phyloP scores from a whole-genome alignment of 2,888 invertebrate species.

The Aspidiotus destructor region DNA sequence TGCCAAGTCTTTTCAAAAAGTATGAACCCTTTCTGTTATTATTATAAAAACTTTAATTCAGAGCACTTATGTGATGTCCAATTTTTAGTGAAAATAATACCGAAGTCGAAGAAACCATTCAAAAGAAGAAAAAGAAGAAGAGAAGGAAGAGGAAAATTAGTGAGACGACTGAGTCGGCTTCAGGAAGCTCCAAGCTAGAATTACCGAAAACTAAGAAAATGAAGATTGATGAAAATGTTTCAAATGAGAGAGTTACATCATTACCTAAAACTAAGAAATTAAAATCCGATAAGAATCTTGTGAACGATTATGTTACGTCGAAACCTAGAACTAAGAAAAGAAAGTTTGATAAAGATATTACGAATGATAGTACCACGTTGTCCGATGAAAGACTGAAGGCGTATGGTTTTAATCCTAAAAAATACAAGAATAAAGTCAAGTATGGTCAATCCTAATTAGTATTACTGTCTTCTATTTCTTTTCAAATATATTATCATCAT shows the following conservation, averaged over 20 bases:
- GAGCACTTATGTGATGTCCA: not conserved
- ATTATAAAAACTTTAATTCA: constrained; percentile 33
- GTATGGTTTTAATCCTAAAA: constrained; percentile 85
- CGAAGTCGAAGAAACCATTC: constrained; percentile 36
- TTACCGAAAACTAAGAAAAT: too few species aligned
- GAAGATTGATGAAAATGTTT: too few species aligned
- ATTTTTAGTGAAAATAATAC: constrained; percentile 13
- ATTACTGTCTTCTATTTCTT: too few species aligned
- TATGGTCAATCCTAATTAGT: constrained; percentile 43
- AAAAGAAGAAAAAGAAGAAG: constrained; percentile 39
- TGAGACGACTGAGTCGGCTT: too few species aligned
- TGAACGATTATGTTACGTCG: too few species aligned
- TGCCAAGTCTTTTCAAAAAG: constrained; percentile 62
- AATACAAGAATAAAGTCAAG: constrained; percentile 67
- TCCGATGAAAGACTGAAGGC: constrained; percentile 77
- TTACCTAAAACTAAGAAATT: too few species aligned
- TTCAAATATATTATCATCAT: not conserved
- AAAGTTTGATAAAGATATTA: too few species aligned
- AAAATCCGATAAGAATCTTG: too few species aligned
- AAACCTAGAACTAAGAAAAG: too few species aligned
- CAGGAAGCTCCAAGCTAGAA: not conserved
- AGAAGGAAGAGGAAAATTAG: constrained; percentile 35
- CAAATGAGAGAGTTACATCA: too few species aligned
- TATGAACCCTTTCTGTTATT: not conserved
- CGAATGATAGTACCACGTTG: constrained; percentile 39